Conservation (phyloP, 2,797 vertebrate genomes). For the Xenentodon cancila region DNA sequence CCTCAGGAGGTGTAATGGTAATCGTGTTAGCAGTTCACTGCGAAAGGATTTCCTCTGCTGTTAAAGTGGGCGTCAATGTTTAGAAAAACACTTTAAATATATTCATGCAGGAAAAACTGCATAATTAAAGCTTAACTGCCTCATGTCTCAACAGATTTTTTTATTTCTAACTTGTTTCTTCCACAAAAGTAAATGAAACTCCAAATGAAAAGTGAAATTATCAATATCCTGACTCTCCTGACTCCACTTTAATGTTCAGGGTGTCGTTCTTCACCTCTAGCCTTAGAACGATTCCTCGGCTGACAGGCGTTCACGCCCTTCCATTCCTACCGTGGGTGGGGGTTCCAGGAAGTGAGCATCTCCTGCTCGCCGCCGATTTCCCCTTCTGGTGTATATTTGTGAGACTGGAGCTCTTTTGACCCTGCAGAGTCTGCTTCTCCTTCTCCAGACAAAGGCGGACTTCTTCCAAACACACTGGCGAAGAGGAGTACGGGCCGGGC, state of each 20-base stretch:
- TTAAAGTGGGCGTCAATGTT: too few species aligned
- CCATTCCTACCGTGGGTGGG: slow-evolving; percentile 86
- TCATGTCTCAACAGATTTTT: too few species aligned
- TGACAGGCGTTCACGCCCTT: slow-evolving; percentile 27
- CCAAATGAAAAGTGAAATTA: slow-evolving; percentile 4
- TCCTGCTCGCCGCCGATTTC: slow-evolving; percentile 80
- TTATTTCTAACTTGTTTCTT: too few species aligned
- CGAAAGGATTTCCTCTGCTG: too few species aligned
- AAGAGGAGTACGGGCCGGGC: slow-evolving; percentile 71
- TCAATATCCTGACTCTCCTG: neutral
- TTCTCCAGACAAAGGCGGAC: slow-evolving; percentile 74
- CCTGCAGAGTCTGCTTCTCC: slow-evolving; percentile 77
- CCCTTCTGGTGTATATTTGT: slow-evolving; percentile 90
- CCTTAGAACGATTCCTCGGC: slow-evolving; percentile 22
- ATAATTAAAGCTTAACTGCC: too few species aligned
- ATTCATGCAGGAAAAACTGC: too few species aligned
- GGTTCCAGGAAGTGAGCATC: slow-evolving; percentile 90
- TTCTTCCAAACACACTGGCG: slow-evolving; percentile 63
- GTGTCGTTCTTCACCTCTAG: slow-evolving; percentile 17
- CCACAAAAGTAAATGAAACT: slow-evolving; percentile 4
- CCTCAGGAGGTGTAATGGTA: neutral
- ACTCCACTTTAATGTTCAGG: slow-evolving; percentile 2
- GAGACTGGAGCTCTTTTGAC: slow-evolving; percentile 91
- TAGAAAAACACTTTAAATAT: too few species aligned
- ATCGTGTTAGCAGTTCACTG: too few species aligned